Evolutionary conservation across 2,113 vertebrate species (phyloP).

Genomic region (Polypterus senegalus): DNA sequence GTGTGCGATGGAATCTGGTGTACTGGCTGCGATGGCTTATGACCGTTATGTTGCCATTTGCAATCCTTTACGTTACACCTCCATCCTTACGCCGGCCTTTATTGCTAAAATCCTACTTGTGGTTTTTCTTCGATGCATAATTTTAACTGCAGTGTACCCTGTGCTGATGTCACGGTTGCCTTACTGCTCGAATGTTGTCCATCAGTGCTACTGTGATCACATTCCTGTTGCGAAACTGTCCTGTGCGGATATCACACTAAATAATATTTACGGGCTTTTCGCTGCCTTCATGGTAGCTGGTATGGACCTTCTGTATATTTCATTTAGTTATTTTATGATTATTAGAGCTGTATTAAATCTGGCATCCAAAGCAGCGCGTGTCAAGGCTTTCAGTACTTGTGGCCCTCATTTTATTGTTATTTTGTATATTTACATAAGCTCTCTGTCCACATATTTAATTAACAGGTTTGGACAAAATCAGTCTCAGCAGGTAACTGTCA

Average conservation of each 20-base stretch:
- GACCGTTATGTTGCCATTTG: no score
- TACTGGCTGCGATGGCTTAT: no score
- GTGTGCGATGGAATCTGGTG: no score
- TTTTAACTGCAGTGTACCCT: slow-evolving; percentile 3
- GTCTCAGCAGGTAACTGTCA: no score
- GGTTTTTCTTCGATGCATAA: slow-evolving; percentile 4
- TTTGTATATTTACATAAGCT: no score
- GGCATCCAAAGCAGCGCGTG: no score
- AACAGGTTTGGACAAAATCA: no score
- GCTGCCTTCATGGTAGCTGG: background rate
- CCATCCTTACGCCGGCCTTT: slow-evolving; percentile 22
- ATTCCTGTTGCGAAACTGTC: background rate
- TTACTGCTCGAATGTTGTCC: background rate
- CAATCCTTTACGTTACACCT: slow-evolving; percentile 32
- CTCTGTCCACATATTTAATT: no score
- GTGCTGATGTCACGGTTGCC: background rate
- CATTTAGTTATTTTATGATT: background rate
- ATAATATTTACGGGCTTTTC: background rate
- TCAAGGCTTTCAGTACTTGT: no score
- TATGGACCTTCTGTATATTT: background rate
- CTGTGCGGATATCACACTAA: background rate
- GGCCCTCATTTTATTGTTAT: no score
- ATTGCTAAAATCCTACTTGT: slow-evolving; percentile 24
- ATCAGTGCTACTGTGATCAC: slow-evolving; percentile 1
- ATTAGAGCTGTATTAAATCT: background rate